Conservation (phyloP, 1,140 invertebrate species). For the Cyphomyrmex costatus region DNA sequence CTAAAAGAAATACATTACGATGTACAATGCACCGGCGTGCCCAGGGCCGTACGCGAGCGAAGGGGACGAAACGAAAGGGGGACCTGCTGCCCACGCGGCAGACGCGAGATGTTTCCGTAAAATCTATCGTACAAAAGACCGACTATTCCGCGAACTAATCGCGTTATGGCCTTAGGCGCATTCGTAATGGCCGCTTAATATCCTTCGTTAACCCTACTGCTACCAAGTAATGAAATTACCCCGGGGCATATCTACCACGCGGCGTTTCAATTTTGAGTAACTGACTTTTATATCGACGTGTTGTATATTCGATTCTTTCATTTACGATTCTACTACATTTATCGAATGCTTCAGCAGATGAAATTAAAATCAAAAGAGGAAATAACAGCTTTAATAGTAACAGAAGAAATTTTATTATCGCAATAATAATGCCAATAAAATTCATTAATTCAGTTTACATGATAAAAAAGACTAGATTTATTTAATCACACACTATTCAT, state of each 20-base stretch:
- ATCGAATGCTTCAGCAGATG: background rate
- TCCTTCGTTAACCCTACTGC: conserved; percentile 44
- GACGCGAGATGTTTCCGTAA: conserved; percentile 59
- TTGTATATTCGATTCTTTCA: background rate
- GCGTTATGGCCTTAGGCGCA: conserved; percentile 34
- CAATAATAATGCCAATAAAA: too few relatives aligned
- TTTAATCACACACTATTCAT: too few relatives aligned
- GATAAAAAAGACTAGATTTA: too few relatives aligned
- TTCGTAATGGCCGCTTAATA: conserved; percentile 47
- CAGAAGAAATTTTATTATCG: too few relatives aligned
- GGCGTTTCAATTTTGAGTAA: conserved; percentile 42
- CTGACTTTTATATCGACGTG: conserved; percentile 11
- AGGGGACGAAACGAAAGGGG: conserved; percentile 53
- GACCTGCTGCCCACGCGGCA: conserved; percentile 66
- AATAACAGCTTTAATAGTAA: too few relatives aligned
- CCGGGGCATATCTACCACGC: background rate
- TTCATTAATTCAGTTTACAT: too few relatives aligned
- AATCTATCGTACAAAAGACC: conserved; percentile 42
- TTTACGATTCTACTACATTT: background rate
- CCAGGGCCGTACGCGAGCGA: conserved; percentile 70
- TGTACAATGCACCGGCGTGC: conserved; percentile 77
- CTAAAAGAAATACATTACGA: conserved; percentile 83
- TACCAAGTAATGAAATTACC: conserved; percentile 50
- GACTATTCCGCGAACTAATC: conserved; percentile 54
- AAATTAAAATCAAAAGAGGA: too few relatives aligned